These are phyloP conservation scores for Hyles euphorbiae DNA, from an alignment of 1,140 invertebrate genomes.

Conservation along the genomic window DNA sequence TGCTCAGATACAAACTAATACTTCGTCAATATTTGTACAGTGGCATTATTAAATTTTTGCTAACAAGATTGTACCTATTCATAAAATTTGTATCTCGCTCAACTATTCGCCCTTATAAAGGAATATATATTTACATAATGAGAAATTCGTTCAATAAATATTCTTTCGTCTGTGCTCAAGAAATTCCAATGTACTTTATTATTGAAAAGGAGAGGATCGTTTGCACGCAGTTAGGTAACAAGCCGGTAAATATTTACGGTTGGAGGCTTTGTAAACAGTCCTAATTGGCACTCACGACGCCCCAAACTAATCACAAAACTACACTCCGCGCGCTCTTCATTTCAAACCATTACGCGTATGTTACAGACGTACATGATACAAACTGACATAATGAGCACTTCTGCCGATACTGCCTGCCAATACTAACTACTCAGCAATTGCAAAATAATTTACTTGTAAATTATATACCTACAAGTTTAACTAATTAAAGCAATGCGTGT, in stretches of 20 bases:
- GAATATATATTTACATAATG: constrained; percentile 13
- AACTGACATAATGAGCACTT: too few species aligned
- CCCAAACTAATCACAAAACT: constrained; percentile 25
- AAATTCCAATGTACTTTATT: constrained; percentile 17
- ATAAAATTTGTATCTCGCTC: constrained; percentile 16
- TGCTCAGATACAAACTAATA: too few species aligned
- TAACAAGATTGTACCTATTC: constrained; percentile 13
- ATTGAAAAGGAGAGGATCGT: constrained; percentile 13
- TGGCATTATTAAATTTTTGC: constrained; percentile 6
- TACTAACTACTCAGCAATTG: too few species aligned
- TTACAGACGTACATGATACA: too few species aligned
- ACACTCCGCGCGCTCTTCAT: constrained; percentile 15
- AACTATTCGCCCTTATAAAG: constrained; percentile 11
- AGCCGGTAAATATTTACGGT: constrained; percentile 32
- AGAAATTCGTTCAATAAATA: constrained; percentile 17
- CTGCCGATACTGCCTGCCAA: too few species aligned
- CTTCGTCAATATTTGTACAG: background rate
- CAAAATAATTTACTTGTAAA: too few species aligned
- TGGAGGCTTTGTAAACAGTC: constrained; percentile 27
- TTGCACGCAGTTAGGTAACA: constrained; percentile 22
- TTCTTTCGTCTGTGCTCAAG: constrained; percentile 8
- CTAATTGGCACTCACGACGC: constrained; percentile 34
- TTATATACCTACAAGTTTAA: too few species aligned
- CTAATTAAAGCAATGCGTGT: too few species aligned
- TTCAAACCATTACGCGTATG: constrained; percentile 7